Base-by-base conservation (phyloP, 2,888 invertebrate species). In the Eupithecia abbreviata region DNA sequence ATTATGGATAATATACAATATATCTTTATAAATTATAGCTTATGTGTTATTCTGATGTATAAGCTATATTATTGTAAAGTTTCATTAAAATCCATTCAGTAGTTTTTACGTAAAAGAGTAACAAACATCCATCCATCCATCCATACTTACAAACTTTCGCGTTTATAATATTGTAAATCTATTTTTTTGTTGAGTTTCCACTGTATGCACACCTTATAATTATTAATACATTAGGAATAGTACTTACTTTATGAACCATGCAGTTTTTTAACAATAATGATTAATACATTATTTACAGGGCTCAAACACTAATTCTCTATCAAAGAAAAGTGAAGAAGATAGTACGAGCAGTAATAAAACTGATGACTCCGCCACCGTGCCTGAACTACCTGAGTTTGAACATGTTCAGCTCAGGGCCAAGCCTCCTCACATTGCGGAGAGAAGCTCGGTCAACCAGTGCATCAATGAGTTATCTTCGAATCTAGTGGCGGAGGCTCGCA, bases 391-490 rank as follows among this genome's bases (percentile, higher is more conserved):
- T 42, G 93, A 92, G 87, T 84, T 84, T 81, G 92, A 94, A 79
- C 93, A 93, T 78, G 94, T 95, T 75, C 92, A 90, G 83, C 88
- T 94, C 55, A 90, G 95, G 78, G 90, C 84, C 55, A 95, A 93
- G 80, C 90, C 92, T 2, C 87, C 88, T 49, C 88, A 88, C 69
- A 82, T 91, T 45, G 93, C 90, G 3, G 95, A 95, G 80, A 88
- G 95, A 74, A 95, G 91, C 82, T 95, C 95, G 2, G 95, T 96
- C 12, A 96, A 96, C 85, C 97, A 97, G 90, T 97, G 97, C 88
- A 96, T 97, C 83, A 97, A 96, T 85, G 97, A 97, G 88, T 91
- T 97, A 82, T 97, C 97, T 62, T 93, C 95, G n/a, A 96, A 95
- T 82, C 85, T 95, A 71, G 92, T 90, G 43, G 92, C 90, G 2